Conservation (phyloP, 2,888 invertebrate genomes). For the Eustalomyia histrio region DNA sequence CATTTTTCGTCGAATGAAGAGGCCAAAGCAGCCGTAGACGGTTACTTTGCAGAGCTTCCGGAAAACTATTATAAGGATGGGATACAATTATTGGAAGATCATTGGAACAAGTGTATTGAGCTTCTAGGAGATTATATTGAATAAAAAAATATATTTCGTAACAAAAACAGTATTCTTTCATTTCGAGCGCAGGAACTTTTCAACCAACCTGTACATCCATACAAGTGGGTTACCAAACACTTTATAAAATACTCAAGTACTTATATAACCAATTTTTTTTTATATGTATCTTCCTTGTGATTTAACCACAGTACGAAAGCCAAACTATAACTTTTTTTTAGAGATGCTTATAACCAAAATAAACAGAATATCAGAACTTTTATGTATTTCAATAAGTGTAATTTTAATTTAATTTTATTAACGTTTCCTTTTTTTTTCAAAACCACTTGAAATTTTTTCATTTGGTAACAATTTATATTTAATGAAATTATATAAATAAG, state of each 20-base stretch:
- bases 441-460: neutral
- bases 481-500: neutral
- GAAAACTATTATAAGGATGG: too few relatives aligned
- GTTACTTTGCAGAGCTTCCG: too few relatives aligned
- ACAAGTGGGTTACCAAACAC: conserved; percentile 65
- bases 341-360: conserved; percentile 5
- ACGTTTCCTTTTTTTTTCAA: neutral
- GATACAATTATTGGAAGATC: too few relatives aligned
- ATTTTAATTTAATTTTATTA: neutral
- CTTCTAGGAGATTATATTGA: too few relatives aligned
- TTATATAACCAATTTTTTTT: conserved; percentile 45
- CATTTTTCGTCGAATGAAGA: too few relatives aligned
- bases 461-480: neutral
- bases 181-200: too few relatives aligned
- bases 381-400: conserved; percentile 10
- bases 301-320: conserved; percentile 40
- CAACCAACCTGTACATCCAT: too few relatives aligned
- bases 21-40: too few relatives aligned
- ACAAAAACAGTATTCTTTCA: too few relatives aligned
- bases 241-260: conserved; percentile 62
- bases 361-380: conserved; percentile 10
- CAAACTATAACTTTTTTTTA: conserved; percentile 28
- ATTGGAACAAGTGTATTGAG: too few relatives aligned
- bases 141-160: too few relatives aligned
- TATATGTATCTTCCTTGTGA: conserved; percentile 37